phyloP scores from a whole-genome alignment of 2,888 invertebrate species.

The Dolichopus griseipennis region DNA sequence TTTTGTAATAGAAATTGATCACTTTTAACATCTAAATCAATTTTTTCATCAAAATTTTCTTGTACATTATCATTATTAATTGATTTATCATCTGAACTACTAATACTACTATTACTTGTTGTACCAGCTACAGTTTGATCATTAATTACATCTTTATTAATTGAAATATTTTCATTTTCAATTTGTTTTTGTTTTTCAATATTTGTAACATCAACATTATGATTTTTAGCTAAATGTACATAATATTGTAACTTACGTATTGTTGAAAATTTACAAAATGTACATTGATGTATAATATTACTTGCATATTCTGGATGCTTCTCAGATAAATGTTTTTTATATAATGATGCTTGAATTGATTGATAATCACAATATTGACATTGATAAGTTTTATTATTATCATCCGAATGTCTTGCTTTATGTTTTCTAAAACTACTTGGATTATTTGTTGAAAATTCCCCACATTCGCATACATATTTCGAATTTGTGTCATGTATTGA shows the following conservation, averaged over 20 bases:
- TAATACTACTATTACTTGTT: conserved; percentile 2
- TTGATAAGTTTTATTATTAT: conserved; percentile 64
- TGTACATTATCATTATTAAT: conserved; percentile 9
- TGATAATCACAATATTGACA: conserved; percentile 72
- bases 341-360: conserved; percentile 70
- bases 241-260: conserved; percentile 37
- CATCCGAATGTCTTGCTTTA: conserved; percentile 56
- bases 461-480: conserved; percentile 65
- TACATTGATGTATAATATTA: conserved; percentile 46
- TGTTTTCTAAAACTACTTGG: conserved; percentile 76
- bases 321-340: conserved; percentile 66
- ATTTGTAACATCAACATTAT: conserved; percentile 19
- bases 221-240: conserved; percentile 38
- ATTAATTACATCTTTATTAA: background rate
- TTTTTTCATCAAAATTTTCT: conserved; percentile 8
- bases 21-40: conserved; percentile 9
- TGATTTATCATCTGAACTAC: conserved; percentile 7
- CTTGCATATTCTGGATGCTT: conserved; percentile 65
- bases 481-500: conserved; percentile 31
- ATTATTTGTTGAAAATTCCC: conserved; percentile 64
- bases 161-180: conserved; percentile 9
- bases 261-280: conserved; percentile 35
- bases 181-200: conserved; percentile 5
- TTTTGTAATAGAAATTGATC: conserved; percentile 6
- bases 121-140: too few relatives aligned